Evolutionary conservation across 1,140 invertebrate species (phyloP).

Genomic region (Colletes latitarsis): DNA sequence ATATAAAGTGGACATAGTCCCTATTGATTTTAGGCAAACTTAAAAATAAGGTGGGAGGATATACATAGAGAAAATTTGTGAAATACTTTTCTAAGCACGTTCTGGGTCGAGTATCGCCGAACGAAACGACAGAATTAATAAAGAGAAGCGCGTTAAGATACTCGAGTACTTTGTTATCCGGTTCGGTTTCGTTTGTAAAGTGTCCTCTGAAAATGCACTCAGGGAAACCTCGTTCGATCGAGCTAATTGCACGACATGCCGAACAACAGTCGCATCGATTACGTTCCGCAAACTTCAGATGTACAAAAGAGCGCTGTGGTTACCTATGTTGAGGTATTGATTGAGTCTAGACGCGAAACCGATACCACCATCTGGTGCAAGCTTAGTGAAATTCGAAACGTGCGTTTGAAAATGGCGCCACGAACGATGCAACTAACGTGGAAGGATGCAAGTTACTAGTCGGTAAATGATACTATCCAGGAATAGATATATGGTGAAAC

Average conservation of each 20-base stretch:
- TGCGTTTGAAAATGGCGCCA: background rate
- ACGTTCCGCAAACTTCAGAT: background rate
- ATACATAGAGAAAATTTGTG: too few species aligned
- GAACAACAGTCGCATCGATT: slow-evolving; percentile 4
- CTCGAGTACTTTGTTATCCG: too few species aligned
- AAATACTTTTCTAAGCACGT: too few species aligned
- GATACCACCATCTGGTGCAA: slow-evolving; percentile 29
- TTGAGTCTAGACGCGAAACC: background rate
- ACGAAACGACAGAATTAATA: background rate
- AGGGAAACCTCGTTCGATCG: too few species aligned
- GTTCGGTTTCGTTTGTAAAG: too few species aligned
- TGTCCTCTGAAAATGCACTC: too few species aligned
- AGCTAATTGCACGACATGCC: background rate
- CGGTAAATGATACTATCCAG: slow-evolving; percentile 6
- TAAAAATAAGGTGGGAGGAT: too few species aligned
- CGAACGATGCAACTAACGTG: slow-evolving; percentile 22
- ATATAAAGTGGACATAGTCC: too few species aligned
- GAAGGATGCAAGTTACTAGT: slow-evolving; percentile 12
- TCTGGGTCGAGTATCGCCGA: too few species aligned
- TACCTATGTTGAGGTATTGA: slow-evolving; percentile 8
- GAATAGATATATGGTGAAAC: too few species aligned
- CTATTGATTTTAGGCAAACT: too few species aligned
- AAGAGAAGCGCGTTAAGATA: background rate
- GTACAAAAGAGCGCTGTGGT: background rate
- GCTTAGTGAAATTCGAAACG: background rate